Base-by-base conservation (phyloP, 2,888 invertebrate species). In the Odontothrips loti region DNA sequence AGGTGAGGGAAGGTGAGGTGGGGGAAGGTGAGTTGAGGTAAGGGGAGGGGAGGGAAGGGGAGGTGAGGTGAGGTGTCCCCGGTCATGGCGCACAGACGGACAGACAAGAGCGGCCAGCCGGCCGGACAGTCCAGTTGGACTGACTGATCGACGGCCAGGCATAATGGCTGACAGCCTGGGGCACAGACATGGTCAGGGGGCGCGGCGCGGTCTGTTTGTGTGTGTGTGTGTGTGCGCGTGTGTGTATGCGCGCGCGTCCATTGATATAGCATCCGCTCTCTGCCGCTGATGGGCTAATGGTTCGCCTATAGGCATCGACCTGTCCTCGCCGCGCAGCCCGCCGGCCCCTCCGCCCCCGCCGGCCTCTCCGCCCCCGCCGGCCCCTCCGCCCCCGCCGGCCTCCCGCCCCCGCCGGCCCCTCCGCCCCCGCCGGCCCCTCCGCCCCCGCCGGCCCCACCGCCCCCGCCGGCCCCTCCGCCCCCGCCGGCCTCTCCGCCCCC, bases 281-380 rank as follows among this genome's bases (percentile, higher is more conserved):
- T 75, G 68, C 68, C 23, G 68, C 23, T 75, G 68, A 75, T 75
- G 68, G 68, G 68, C 68, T 75, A 75, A 75, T 75, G 68, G 68
- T 12, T 75, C 68, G 68, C 68, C 27, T 75, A 75, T 75, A 58
- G 58, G n/a, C 58, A 58, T 43, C 34, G 58, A 10, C 58, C 58
- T 15, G 15, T n/a, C 58, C 34, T 6, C 17, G 58, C 58, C 58
- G 12, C 51, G 51, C 51, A n/a, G n/a, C 51, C 51, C 51, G 51
- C 51, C 51, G 3, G 9, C 15, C 58, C 58, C 58, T 17, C 58
- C 17, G 15, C 15, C 17, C 58, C 58, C 58, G 20, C 58, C 58
- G 0, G 15, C 17, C 58, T 15, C 58, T 0, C 58, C 58, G 4
- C 58, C 10, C 58, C 58, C 15, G n/a, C n/a, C n/a, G n/a, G n/a